phyloP scores from a whole-genome alignment of 2,113 vertebrate species.

The Ibidorhyncha struthersii region DNA sequence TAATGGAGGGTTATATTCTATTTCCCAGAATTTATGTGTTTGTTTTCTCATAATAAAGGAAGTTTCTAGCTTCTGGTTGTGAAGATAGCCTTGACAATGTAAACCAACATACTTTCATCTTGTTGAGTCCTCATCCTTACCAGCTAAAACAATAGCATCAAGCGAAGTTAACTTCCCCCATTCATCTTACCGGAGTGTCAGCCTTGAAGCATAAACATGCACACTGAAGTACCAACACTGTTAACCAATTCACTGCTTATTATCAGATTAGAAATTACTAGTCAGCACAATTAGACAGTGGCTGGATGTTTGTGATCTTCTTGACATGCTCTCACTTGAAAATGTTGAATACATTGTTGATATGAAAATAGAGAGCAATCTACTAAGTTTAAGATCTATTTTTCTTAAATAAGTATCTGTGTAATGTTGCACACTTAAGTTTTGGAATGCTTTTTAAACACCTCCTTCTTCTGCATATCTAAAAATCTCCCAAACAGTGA shows the following conservation, averaged over 20 bases:
- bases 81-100: slow-evolving; percentile 71
- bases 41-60: slow-evolving; percentile 71
- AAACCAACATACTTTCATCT: slow-evolving; percentile 71
- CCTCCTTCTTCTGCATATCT: neutral
- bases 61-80: slow-evolving; percentile 69
- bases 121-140: slow-evolving; percentile 56
- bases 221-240: neutral
- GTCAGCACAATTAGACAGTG: neutral
- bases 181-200: slow-evolving; percentile 65
- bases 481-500: neutral
- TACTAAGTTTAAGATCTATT: neutral
- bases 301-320: neutral
- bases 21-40: slow-evolving; percentile 69
- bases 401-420: neutral
- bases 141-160: slow-evolving; percentile 71
- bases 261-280: neutral
- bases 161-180: slow-evolving; percentile 64
- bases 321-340: neutral
- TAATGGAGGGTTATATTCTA: slow-evolving; percentile 44
- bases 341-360: neutral
- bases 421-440: neutral
- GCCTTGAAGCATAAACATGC: slow-evolving; percentile 56
- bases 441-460: neutral
- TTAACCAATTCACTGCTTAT: slow-evolving; percentile 65
- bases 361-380: neutral